Evolutionary conservation across 2,888 invertebrate genomes (phyloP).

Genomic region (Xylota sylvarum): DNA sequence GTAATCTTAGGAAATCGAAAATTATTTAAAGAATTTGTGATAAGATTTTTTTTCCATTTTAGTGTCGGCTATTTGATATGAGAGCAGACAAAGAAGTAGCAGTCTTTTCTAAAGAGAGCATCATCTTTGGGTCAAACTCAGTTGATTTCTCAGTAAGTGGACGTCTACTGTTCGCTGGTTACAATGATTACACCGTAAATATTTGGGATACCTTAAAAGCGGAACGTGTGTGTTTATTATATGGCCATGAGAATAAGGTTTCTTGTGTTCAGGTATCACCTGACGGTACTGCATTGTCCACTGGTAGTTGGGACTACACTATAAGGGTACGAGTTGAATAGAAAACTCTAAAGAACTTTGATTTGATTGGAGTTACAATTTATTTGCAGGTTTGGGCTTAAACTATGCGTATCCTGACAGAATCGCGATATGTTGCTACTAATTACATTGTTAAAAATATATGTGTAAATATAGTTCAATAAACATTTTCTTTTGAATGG

Average conservation of each 20-base stretch:
- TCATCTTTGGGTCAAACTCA: conserved; percentile 98
- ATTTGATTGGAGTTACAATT: background rate
- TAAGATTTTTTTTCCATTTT: conserved; percentile 77
- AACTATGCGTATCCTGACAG: background rate
- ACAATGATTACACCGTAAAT: conserved; percentile 99
- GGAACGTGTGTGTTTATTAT: conserved; percentile 93
- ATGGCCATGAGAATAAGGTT: conserved; percentile 98
- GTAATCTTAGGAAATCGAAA: conserved; percentile 85
- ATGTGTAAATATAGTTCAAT: no score
- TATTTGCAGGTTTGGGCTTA: conserved; percentile 66
- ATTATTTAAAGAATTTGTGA: background rate
- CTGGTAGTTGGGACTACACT: conserved; percentile 98
- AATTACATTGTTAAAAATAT: no score
- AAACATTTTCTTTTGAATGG: no score
- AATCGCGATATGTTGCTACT: no score
- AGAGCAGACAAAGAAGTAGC: conserved; percentile 99
- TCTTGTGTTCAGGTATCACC: conserved; percentile 96
- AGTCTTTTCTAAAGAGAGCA: conserved; percentile 97
- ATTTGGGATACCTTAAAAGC: conserved; percentile 99
- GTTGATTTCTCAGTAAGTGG: conserved; percentile 99
- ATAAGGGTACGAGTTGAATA: conserved; percentile 88
- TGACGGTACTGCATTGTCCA: conserved; percentile 98
- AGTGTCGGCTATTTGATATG: conserved; percentile 98
- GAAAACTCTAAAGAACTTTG: background rate
- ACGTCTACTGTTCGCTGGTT: conserved; percentile 98